Evolutionary conservation across 2,113 vertebrate species (phyloP).

Genomic region (Chrysemys picta): DNA sequence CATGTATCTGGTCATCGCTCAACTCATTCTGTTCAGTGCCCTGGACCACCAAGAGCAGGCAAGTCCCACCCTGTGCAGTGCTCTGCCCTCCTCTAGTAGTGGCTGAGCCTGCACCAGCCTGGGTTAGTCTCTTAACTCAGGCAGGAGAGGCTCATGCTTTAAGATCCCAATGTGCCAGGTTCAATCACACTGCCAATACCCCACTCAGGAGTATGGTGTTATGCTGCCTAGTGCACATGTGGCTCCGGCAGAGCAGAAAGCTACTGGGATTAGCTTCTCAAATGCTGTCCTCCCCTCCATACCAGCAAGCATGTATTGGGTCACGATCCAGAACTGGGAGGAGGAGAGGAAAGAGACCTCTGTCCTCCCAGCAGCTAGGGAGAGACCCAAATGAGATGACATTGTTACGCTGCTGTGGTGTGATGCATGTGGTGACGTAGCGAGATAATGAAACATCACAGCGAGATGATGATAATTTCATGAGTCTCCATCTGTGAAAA

Average conservation of each 20-base stretch:
- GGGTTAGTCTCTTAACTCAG: background rate
- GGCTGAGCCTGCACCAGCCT: background rate
- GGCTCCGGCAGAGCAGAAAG: background rate
- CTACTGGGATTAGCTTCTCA: background rate
- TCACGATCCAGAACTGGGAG: background rate
- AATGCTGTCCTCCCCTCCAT: background rate
- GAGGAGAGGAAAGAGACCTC: background rate
- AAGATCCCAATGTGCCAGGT: background rate
- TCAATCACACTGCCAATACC: background rate
- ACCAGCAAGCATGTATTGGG: background rate
- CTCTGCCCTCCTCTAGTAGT: background rate
- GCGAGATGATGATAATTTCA: background rate
- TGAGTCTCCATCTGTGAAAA: background rate
- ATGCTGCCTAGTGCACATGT: background rate
- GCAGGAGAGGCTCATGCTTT: background rate
- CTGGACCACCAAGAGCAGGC: background rate
- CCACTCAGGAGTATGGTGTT: background rate
- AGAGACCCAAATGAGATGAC: background rate
- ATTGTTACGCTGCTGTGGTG: background rate
- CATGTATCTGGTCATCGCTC: background rate
- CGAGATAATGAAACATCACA: slow-evolving; percentile 22
- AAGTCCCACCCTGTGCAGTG: no score
- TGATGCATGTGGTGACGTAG: background rate
- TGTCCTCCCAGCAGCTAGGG: background rate
- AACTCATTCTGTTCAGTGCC: background rate